Percentiles rank a stretch among this genome's conserved stretches.
Conservation (phyloP, 1,140 invertebrate genomes). For the Pogonus chalceus region DNA sequence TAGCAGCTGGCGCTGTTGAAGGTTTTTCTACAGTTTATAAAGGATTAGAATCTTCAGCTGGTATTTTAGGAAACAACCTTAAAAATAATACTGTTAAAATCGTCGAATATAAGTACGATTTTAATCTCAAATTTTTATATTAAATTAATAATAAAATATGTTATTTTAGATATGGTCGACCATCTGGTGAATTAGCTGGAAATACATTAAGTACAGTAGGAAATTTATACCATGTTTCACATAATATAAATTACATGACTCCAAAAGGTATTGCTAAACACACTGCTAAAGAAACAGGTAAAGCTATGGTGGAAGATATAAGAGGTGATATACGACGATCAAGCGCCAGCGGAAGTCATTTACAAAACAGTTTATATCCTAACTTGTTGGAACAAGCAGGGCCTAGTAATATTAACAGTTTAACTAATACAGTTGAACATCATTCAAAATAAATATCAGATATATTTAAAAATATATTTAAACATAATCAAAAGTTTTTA, state of each 20-base stretch:
- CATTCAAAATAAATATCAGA: too few species aligned
- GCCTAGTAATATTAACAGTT: too few species aligned
- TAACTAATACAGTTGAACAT: too few species aligned
- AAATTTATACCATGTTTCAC: conserved; percentile 47
- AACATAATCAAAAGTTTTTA: too few species aligned
- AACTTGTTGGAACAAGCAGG: neutral
- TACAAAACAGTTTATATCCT: neutral
- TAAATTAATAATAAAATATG: too few species aligned
- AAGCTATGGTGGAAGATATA: conserved; percentile 41
- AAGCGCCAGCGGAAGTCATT: neutral
- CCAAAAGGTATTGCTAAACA: conserved; percentile 53
- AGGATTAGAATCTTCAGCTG: conserved; percentile 55
- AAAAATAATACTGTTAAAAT: conserved; percentile 60
- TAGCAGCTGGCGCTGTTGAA: conserved; percentile 55
- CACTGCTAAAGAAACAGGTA: conserved; percentile 54
- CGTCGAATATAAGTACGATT: conserved; percentile 52
- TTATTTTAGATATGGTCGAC: conserved; percentile 49
- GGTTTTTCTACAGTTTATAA: conserved; percentile 57
- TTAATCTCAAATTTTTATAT: neutral
- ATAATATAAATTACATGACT: conserved; percentile 49
- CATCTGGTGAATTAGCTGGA: conserved; percentile 45
- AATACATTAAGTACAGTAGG: conserved; percentile 52
- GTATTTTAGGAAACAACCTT: conserved; percentile 49
- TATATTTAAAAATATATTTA: too few species aligned
- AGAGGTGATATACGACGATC: neutral